Evolutionary conservation across 2,797 vertebrate species (phyloP).

Genomic region (Peromyscus eremicus): DNA sequence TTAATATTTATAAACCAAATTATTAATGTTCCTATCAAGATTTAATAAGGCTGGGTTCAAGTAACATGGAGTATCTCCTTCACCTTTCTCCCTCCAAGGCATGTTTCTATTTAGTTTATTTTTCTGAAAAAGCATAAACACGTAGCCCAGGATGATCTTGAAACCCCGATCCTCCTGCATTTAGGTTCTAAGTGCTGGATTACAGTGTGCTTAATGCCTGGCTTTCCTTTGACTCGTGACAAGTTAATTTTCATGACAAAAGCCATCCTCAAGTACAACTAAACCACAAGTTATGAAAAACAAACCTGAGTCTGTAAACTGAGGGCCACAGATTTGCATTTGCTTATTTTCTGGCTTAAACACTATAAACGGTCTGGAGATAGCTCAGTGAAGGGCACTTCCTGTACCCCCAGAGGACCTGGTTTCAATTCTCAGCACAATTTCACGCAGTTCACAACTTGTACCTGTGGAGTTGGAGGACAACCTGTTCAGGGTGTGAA

Average conservation of each 20-base stretch:
- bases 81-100: neutral
- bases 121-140: neutral
- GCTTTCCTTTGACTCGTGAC: neutral
- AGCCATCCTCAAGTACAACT: neutral
- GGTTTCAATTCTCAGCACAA: neutral
- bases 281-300: neutral
- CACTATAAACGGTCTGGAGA: neutral
- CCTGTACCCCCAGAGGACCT: neutral
- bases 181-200: too few species aligned
- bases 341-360: neutral
- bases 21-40: neutral
- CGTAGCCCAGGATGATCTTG: neutral
- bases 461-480: neutral
- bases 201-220: too few species aligned
- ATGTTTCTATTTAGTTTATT: neutral
- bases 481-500: neutral
- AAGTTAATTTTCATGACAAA: neutral
- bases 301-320: neutral
- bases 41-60: neutral
- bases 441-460: neutral
- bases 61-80: neutral
- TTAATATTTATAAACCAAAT: conserved; percentile 3
- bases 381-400: too few species aligned
- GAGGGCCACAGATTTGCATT: neutral
- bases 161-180: neutral